A percentile compares a stretch with the other conserved stretches of the same genome.
These are phyloP conservation scores for Parnassius apollo DNA, from an alignment of 2,888 invertebrate genomes.

Conservation along the genomic window DNA sequence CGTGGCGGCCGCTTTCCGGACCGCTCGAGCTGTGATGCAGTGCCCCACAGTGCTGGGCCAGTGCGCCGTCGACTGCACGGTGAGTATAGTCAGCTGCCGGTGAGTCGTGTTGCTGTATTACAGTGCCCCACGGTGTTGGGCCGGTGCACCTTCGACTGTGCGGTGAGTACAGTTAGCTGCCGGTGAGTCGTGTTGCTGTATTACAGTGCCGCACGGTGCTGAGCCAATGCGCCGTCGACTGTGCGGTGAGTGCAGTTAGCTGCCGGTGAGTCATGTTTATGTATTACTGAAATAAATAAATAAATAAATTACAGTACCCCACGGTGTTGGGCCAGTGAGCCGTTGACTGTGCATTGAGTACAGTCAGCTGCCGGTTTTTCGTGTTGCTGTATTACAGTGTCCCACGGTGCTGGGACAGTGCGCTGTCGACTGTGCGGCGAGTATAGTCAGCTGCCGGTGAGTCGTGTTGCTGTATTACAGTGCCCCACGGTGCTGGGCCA, in stretches of 20 bases:
- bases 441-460: constrained; percentile 89
- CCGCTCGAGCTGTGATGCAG: constrained; percentile 88
- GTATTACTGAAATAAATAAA: no score
- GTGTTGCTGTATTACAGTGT: constrained; percentile 69
- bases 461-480: constrained; percentile 80
- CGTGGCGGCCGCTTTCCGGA: constrained; percentile 87
- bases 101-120: no score
- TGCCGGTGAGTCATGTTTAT: no score
- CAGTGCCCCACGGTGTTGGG: constrained; percentile 84
- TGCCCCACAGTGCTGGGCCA: constrained; percentile 96
- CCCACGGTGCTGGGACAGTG: no score
- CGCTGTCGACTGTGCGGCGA: no score
- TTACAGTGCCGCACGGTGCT: no score
- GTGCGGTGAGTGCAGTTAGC: no score
- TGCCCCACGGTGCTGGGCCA: constrained; percentile 96
- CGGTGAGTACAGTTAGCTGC: constrained; percentile 33
- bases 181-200: no score
- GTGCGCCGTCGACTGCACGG: constrained; percentile 89
- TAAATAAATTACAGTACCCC: constrained; percentile 31
- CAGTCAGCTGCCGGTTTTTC: no score
- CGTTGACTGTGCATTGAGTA: no score
- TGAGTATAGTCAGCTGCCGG: constrained; percentile 23
- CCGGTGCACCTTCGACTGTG: constrained; percentile 92
- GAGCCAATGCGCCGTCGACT: no score
- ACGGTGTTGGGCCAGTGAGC: no score